A percentile compares a stretch with the other conserved stretches of the same genome.
These are phyloP conservation scores for Morelia viridis DNA, from an alignment of 2,797 vertebrate species.

Conservation along the genomic window DNA sequence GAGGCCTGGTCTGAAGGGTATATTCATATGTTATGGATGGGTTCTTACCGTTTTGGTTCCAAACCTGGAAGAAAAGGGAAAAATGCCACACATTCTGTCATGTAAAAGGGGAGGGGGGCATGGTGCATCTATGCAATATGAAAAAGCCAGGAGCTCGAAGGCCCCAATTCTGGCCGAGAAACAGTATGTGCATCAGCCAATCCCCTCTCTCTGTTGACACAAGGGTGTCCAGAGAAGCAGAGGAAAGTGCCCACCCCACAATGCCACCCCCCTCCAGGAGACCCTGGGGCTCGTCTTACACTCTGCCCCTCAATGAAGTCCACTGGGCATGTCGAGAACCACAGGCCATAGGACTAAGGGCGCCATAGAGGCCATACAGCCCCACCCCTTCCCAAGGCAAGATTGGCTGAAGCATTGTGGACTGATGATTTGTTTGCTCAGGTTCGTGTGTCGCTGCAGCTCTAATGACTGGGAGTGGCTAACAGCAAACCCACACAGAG, in stretches of 20 bases:
- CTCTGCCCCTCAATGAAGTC: background rate
- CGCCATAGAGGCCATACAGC: background rate
- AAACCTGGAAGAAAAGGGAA: conserved; percentile 78
- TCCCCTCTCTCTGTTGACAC: background rate
- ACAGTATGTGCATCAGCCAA: background rate
- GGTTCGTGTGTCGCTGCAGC: background rate
- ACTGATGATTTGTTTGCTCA: background rate
- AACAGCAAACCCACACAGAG: background rate
- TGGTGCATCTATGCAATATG: background rate
- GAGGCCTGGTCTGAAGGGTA: conserved; percentile 86
- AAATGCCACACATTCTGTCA: background rate
- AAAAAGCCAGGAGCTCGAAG: background rate
- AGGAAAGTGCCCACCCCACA: background rate
- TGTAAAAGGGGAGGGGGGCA: background rate
- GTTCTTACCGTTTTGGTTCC: conserved; percentile 94
- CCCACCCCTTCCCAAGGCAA: background rate
- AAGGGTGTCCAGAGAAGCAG: background rate
- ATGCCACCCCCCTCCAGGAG: background rate
- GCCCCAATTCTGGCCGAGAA: background rate
- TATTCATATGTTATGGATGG: conserved; percentile 97
- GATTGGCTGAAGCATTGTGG: background rate
- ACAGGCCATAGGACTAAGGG: background rate
- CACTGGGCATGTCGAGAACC: background rate
- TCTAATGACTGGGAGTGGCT: background rate
- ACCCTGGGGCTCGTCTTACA: background rate